Conservation (phyloP, 2,113 vertebrate species). For the Hippocampus zosterae region DNA sequence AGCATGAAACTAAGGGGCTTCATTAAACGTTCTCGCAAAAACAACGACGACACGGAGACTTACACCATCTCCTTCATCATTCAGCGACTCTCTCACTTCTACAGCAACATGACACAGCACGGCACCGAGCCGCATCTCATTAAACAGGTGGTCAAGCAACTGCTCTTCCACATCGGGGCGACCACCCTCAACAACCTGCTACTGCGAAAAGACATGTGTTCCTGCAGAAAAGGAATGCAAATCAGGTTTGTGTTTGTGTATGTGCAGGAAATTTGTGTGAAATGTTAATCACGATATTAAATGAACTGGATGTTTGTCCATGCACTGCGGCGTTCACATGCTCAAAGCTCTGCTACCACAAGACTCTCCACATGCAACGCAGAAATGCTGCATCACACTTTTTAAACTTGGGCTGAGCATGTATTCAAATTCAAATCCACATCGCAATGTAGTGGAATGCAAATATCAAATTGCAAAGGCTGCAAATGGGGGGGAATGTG, state of each 20-base stretch:
- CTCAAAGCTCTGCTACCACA: neutral
- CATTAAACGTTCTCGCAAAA: constrained; percentile 89
- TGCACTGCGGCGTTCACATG: neutral
- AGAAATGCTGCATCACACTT: neutral
- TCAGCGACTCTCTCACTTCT: constrained; percentile 85
- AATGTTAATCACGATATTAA: neutral
- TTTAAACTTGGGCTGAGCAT: no score
- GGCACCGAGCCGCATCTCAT: constrained; percentile 84
- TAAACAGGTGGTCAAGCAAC: constrained; percentile 83
- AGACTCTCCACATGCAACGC: neutral
- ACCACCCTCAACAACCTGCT: constrained; percentile 89
- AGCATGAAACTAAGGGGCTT: constrained; percentile 92
- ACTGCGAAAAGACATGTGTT: constrained; percentile 98
- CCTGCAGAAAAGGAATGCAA: constrained; percentile 98
- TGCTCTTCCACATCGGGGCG: constrained; percentile 85
- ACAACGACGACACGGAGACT: constrained; percentile 77
- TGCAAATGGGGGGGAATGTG: no score
- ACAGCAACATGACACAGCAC: constrained; percentile 85
- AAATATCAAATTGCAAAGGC: no score
- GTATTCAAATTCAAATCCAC: no score
- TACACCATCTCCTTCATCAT: constrained; percentile 87
- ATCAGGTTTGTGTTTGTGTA: constrained; percentile 79
- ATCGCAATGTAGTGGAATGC: no score
- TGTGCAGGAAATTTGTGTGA: no score
- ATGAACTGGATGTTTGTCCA: neutral